Base-by-base conservation (phyloP, 2,797 vertebrate species). In the Ara ararauna region DNA sequence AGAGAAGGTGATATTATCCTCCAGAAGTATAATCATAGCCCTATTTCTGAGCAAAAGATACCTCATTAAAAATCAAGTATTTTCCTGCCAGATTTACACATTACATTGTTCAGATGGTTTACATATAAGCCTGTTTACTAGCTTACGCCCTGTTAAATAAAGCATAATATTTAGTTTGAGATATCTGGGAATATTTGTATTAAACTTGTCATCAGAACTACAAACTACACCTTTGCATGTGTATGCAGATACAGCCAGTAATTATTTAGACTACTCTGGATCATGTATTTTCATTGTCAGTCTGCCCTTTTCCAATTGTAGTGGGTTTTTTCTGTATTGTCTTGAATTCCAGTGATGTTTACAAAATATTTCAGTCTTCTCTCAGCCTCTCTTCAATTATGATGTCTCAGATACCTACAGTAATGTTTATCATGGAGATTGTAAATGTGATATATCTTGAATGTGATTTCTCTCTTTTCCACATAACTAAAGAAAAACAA, bases 41-140 rank as follows among this genome's bases (percentile, higher is more conserved):
- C 44, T 75, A 16, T n/a, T 50, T 78, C 76, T 94, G 87, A 94
- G 71, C 85, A 87, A 92, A 87, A 95, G 92, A 96, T 89, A 97
- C 92, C 82, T 97, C 89, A 93, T 75, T 81, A 89, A 75, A 92
- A 94, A 80, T 73, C 40, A 87, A 58, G 19, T 68, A 15, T 93
- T 92, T 94, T 92, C 74, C 34, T 92, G 22, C 27, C 67, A 77
- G 77, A 82, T 50, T 86, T 56, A 85, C 60, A 29, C 36, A 47
- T 82, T 86, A 32, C 36, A 13, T 76, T 82, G 73, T 87, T 92
- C 22, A n/a, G 20, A 29, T 89, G 85, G 71, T 96, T 82, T 86
- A 82, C 81, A 38, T 82, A 32, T 62, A 47, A 90, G 36, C 61
- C 79, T 91, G 34, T 75, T 94, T 91, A 73, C 36, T 84, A 50